These are phyloP conservation scores for Drosophila equinoxialis DNA, from an alignment of 1,140 invertebrate species.

Conservation along the genomic window DNA sequence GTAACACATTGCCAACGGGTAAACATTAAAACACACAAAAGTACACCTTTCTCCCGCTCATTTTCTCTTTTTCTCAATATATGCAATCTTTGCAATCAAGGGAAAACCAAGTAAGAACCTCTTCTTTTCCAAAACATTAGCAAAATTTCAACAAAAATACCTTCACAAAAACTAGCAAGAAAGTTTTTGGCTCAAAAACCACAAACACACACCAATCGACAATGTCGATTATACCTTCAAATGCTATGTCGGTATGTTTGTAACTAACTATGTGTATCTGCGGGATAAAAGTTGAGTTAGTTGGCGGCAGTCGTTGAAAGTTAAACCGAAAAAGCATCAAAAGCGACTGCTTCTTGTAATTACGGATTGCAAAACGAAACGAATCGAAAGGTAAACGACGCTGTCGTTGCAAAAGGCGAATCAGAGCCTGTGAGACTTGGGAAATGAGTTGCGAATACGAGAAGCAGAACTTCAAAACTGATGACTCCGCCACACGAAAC, in stretches of 20 bases:
- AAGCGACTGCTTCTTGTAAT: slow-evolving; percentile 64
- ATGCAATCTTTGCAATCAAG: slow-evolving; percentile 52
- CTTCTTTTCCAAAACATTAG: slow-evolving; percentile 58
- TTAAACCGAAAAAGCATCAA: slow-evolving; percentile 67
- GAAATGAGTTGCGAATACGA: slow-evolving; percentile 29
- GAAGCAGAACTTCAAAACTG: slow-evolving; percentile 54
- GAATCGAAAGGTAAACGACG: slow-evolving; percentile 70
- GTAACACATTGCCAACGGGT: slow-evolving; percentile 30
- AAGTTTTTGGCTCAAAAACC: slow-evolving; percentile 62
- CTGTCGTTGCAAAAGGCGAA: slow-evolving; percentile 43
- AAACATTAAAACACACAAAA: slow-evolving; percentile 34
- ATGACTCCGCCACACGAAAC: slow-evolving; percentile 56
- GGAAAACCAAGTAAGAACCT: slow-evolving; percentile 50
- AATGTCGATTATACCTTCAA: slow-evolving; percentile 60
- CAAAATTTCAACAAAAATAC: slow-evolving; percentile 49
- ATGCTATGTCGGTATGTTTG: too few relatives aligned
- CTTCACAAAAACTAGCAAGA: slow-evolving; percentile 52
- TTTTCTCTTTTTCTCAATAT: slow-evolving; percentile 38
- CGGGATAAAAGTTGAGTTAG: slow-evolving; percentile 12
- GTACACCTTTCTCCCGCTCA: too few relatives aligned
- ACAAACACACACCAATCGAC: slow-evolving; percentile 66
- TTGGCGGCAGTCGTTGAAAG: slow-evolving; percentile 60
- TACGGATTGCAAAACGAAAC: slow-evolving; percentile 69
- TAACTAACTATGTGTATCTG: background rate
- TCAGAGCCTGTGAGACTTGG: slow-evolving; percentile 33